Evolutionary conservation across 2,797 vertebrate genomes (phyloP).

Genomic region (Cetoscarus ocellatus): DNA sequence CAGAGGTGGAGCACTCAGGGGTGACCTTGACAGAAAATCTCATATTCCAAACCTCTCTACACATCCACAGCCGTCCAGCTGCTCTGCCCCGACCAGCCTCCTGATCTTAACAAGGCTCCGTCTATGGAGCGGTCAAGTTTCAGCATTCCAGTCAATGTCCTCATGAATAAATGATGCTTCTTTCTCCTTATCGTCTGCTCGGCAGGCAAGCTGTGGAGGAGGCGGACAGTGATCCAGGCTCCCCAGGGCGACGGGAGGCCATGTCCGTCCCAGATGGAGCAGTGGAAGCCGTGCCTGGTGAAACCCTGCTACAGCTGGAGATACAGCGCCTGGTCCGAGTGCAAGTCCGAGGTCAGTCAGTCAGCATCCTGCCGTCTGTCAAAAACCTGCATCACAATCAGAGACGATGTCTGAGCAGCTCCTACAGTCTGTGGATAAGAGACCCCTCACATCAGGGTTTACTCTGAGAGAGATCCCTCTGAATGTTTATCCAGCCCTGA

Average conservation of each 20-base stretch:
- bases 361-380: neutral
- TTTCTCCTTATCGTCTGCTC: slow-evolving; percentile 3
- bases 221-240: slow-evolving; percentile 89
- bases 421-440: too few relatives aligned
- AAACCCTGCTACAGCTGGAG: slow-evolving; percentile 95
- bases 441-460: too few relatives aligned
- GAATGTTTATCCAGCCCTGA: too few relatives aligned
- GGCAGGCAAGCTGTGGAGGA: slow-evolving; percentile 93
- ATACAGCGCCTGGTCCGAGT: slow-evolving; percentile 92
- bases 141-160: neutral
- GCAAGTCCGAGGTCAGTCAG: slow-evolving; percentile 91
- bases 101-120: neutral
- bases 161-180: slow-evolving; percentile 12
- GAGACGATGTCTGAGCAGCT: neutral
- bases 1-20: neutral
- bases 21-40: slow-evolving; percentile 18
- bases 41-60: neutral
- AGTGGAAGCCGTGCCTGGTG: slow-evolving; percentile 95
- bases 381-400: neutral
- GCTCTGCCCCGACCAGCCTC: slow-evolving; percentile 1
- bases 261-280: slow-evolving; percentile 91
- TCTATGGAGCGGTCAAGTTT: slow-evolving; percentile 7
- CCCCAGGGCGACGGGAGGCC: slow-evolving; percentile 96
- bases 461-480: too few relatives aligned
- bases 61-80: neutral